Base-by-base conservation (phyloP, 2,888 invertebrate species). In the Drosophila hawaiiensis region DNA sequence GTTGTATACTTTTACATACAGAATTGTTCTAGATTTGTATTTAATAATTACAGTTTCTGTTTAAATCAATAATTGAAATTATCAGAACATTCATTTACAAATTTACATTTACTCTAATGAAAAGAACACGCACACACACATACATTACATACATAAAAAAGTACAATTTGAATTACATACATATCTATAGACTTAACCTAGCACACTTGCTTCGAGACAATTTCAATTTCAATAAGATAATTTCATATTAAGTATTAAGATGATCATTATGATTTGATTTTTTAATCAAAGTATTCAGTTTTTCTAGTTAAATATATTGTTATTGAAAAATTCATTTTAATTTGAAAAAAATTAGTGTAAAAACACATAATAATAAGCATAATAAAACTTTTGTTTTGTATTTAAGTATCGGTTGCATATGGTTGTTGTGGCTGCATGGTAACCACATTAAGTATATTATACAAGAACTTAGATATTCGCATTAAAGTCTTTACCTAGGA, bases 121-220 rank as follows among this genome's bases (percentile, higher is more conserved):
- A 63, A 35, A 31, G 69, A 56, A 28, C 60, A 59, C 28, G 33
- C 55, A 37, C 55, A 54, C 63, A 53, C 54, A 61, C 66, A 68
- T 66, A 59, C 37, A 73, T 63, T 16, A 41, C 28, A 22, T 64
- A 60, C 53, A 47, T 39, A 58, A 66, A 68, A 64, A 64, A 64
- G 41, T 58, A 67, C 29, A 73, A 67, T 58, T n/a, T 49, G 72
- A 66, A 71, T 62, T 67, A 66, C 58, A 67, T 58, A 39, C 22
- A 63, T 33, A 65, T 31, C 37, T 72, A 68, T 49, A 49, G 37
- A 31, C 72, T 68, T 76, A 76, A 53, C 33, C 66, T 80, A 81
- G 37, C 33, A 73, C 41, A 62, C 47, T 61, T 41, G 62, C 29
- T 43, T 76, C 29, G 49, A 50, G 29, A 49, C 55, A 68, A 70